Evolutionary conservation across 2,113 vertebrate genomes (phyloP).

Genomic region (Campylomormyrus numenius): DNA sequence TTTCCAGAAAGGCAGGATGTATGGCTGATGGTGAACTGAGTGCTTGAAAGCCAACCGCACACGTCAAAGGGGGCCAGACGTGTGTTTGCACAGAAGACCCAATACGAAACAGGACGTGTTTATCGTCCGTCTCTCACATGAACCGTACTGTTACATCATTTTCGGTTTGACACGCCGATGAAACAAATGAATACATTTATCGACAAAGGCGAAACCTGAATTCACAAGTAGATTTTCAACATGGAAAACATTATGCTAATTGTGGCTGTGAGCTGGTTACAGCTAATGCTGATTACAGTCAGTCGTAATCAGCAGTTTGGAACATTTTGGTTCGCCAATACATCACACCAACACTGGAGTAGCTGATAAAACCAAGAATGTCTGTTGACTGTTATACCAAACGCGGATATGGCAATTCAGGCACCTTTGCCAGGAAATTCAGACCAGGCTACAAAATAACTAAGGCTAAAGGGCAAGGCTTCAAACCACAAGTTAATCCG

Average conservation of each 20-base stretch:
- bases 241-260: not conserved
- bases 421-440: not conserved
- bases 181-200: not conserved
- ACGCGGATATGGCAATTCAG: not conserved
- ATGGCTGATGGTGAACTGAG: slow-evolving; percentile 13
- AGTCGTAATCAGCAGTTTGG: not conserved
- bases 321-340: not conserved
- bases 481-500: not conserved
- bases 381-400: not conserved
- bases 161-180: not conserved
- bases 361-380: not conserved
- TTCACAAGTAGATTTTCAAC: not conserved
- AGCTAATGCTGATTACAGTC: not conserved
- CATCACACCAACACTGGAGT: not conserved
- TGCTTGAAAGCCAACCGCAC: not conserved
- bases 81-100: not conserved
- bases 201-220: not conserved
- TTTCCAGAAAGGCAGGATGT: slow-evolving; percentile 16
- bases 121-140: not conserved
- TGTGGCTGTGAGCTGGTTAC: not conserved
- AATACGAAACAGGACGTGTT: not conserved
- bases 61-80: not conserved
- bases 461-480: no score
- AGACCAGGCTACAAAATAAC: not conserved
- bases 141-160: not conserved